Percentiles rank a stretch among this genome's conserved stretches.
Evolutionary conservation across 2,797 vertebrate species (phyloP).

Genomic region (Spinus pinus): DNA sequence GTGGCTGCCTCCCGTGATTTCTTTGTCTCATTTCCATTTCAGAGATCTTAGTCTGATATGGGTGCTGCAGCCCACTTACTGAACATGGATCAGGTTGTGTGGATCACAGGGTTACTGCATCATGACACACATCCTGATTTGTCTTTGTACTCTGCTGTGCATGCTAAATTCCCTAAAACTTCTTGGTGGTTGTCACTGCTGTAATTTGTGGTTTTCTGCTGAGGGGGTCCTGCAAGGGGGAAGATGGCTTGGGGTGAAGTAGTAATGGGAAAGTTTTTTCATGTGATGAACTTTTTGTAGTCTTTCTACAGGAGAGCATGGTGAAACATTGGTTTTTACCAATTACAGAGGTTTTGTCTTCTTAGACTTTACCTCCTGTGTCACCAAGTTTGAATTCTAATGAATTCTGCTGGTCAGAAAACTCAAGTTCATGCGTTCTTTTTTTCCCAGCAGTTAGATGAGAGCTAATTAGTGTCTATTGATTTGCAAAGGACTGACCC

Average conservation of each 20-base stretch:
- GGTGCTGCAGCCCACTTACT: background rate
- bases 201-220: background rate
- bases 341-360: background rate
- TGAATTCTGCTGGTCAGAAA: background rate
- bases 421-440: background rate
- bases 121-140: background rate
- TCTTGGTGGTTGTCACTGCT: background rate
- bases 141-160: background rate
- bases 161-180: background rate
- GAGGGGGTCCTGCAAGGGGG: background rate
- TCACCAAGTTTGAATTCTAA: constrained; percentile 9
- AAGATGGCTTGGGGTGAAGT: background rate
- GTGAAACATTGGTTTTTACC: background rate
- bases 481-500: constrained; percentile 33
- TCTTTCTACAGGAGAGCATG: background rate
- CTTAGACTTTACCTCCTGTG: background rate
- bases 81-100: background rate
- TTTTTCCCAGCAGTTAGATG: background rate
- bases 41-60: background rate
- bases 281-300: background rate
- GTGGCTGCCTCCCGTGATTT: background rate
- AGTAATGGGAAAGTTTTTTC: background rate
- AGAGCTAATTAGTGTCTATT: constrained; percentile 44
- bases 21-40: background rate
- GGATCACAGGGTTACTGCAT: background rate